Evolutionary conservation across 2,113 vertebrate genomes (phyloP).

Genomic region (Erythrocercus mccallii): DNA sequence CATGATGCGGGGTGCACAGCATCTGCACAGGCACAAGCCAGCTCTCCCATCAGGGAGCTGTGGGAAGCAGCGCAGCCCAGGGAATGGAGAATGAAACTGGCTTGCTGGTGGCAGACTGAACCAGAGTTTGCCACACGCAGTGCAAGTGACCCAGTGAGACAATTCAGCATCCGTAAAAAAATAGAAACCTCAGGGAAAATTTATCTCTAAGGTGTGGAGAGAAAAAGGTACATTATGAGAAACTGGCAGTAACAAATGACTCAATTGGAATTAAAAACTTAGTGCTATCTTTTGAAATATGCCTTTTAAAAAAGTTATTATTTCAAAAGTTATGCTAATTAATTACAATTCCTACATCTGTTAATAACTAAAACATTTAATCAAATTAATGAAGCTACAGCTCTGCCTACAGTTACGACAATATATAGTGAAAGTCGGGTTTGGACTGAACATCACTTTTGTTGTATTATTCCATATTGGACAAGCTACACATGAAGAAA

Average conservation of each 20-base stretch:
- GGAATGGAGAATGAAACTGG: fast-evolving
- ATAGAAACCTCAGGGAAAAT: not conserved
- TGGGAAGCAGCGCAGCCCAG: not conserved
- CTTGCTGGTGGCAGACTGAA: not conserved
- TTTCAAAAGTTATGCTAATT: conserved; percentile 17
- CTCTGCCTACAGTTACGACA: conserved; percentile 40
- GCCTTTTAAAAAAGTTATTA: not conserved
- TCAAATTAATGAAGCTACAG: conserved; percentile 48
- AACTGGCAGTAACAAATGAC: not conserved
- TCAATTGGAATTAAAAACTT: not conserved
- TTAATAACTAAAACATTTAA: conserved; percentile 45
- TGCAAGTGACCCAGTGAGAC: not conserved
- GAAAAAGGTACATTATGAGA: not conserved
- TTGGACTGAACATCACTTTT: conserved; percentile 36
- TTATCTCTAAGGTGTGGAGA: not conserved
- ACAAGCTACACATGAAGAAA: conserved; percentile 30
- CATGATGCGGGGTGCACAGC: fast-evolving
- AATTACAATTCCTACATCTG: conserved; percentile 15
- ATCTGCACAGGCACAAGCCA: fast-evolving
- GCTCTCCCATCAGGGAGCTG: not conserved
- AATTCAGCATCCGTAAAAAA: not conserved
- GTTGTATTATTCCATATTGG: not conserved
- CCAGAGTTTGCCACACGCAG: not conserved
- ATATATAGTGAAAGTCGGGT: not conserved
- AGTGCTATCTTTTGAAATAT: not conserved